These are phyloP conservation scores for Diplodus sargus DNA, from an alignment of 2,797 vertebrate species.

Conservation along the genomic window DNA sequence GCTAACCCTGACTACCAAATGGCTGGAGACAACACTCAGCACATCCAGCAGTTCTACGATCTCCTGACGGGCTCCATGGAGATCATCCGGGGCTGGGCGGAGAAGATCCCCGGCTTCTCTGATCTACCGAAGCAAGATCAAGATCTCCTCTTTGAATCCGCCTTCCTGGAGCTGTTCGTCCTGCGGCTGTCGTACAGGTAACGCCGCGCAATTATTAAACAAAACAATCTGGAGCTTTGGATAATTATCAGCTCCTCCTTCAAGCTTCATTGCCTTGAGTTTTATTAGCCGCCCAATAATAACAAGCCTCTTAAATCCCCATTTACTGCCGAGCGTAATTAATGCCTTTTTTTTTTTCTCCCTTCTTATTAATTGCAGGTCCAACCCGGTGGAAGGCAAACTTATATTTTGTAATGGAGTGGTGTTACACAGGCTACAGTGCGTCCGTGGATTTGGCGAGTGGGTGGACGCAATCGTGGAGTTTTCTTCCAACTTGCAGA, in stretches of 20 bases:
- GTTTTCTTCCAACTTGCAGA: slow-evolving; percentile 98
- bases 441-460: slow-evolving; percentile 98
- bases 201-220: slow-evolving; percentile 63
- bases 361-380: slow-evolving; percentile 89
- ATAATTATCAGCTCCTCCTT: slow-evolving; percentile 78
- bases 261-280: slow-evolving; percentile 86
- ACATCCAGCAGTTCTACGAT: slow-evolving; percentile 99
- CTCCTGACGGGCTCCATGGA: slow-evolving; percentile 99
- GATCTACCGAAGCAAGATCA: slow-evolving; percentile 97
- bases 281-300: slow-evolving; percentile 92
- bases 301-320: slow-evolving; percentile 90
- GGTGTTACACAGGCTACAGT: slow-evolving; percentile 97
- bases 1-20: slow-evolving; percentile 99
- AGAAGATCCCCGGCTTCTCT: slow-evolving; percentile 95
- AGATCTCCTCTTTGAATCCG: slow-evolving; percentile 97
- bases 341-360: slow-evolving; percentile 79
- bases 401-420: slow-evolving; percentile 99
- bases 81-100: slow-evolving; percentile 98
- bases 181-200: slow-evolving; percentile 98
- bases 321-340: slow-evolving; percentile 91
- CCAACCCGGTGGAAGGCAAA: slow-evolving; percentile 98
- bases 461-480: slow-evolving; percentile 99
- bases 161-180: slow-evolving; percentile 98
- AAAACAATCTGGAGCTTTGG: slow-evolving; percentile 49
- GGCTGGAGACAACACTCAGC: slow-evolving; percentile 97